Conservation (phyloP, 2,888 invertebrate species). For the Amphipoea lucens region DNA sequence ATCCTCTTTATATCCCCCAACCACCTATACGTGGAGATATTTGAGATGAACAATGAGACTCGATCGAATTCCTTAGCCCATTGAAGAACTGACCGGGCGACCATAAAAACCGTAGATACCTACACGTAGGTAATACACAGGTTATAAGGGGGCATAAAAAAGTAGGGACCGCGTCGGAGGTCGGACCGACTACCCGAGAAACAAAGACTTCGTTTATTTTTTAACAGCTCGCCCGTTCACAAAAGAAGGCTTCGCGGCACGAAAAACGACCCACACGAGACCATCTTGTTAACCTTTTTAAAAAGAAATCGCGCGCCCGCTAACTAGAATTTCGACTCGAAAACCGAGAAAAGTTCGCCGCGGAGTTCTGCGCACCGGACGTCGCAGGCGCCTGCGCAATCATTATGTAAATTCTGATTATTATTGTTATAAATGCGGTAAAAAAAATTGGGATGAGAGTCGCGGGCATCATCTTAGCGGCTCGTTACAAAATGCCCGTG, state of each 20-base stretch:
- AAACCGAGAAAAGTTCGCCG: slow-evolving; percentile 88
- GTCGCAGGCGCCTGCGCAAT: slow-evolving; percentile 87
- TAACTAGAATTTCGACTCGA: slow-evolving; percentile 90
- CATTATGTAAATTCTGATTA: slow-evolving; percentile 87
- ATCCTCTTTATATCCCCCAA: slow-evolving; percentile 75
- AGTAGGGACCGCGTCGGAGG: slow-evolving; percentile 89
- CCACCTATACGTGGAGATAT: slow-evolving; percentile 77
- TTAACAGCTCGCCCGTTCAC: slow-evolving; percentile 90
- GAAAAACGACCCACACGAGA: slow-evolving; percentile 89
- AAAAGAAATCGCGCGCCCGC: slow-evolving; percentile 89
- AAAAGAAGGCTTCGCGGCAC: slow-evolving; percentile 88
- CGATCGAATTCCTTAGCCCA: slow-evolving; percentile 90
- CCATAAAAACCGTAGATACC: slow-evolving; percentile 90
- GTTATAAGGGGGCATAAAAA: slow-evolving; percentile 90
- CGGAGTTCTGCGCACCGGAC: slow-evolving; percentile 80
- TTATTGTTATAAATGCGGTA: slow-evolving; percentile 80
- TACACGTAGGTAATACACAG: slow-evolving; percentile 90
- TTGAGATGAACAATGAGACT: slow-evolving; percentile 86
- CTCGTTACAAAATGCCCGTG: slow-evolving; percentile 77
- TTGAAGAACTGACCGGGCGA: slow-evolving; percentile 89
- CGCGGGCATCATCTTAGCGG: slow-evolving; percentile 77
- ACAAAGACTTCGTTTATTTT: slow-evolving; percentile 90
- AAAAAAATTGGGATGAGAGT: slow-evolving; percentile 75
- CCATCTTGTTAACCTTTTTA: slow-evolving; percentile 90
- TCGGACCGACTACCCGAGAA: slow-evolving; percentile 90